Percentiles rank a stretch among this genome's conserved stretches.
These are phyloP conservation scores for Drusus annulatus DNA, from an alignment of 1,140 invertebrate species.

Conservation along the genomic window DNA sequence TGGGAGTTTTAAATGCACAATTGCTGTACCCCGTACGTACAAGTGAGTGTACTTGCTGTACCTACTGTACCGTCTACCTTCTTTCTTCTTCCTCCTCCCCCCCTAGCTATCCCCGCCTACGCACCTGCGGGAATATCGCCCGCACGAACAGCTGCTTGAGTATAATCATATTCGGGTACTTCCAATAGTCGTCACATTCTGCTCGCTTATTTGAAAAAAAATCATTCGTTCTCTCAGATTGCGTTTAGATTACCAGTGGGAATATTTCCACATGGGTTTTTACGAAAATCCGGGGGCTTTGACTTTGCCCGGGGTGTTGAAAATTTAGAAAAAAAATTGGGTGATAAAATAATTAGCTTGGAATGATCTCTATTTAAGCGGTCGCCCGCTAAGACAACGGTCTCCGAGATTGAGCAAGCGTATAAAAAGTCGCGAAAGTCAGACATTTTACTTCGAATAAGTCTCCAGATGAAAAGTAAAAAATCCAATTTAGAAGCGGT, in stretches of 20 bases:
- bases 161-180: not conserved
- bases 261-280: too few relatives aligned
- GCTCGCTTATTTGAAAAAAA: not conserved
- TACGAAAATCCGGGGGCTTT: too few relatives aligned
- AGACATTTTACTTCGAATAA: not conserved
- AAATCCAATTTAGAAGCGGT: conserved; percentile 47
- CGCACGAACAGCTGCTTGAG: conserved; percentile 17
- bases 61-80: not conserved
- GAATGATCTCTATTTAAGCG: too few relatives aligned
- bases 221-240: too few relatives aligned
- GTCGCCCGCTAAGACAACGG: too few relatives aligned
- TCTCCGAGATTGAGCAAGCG: not conserved
- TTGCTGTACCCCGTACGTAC: conserved; percentile 48
- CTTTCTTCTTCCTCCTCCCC: too few relatives aligned
- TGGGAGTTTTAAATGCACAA: conserved; percentile 58
- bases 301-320: too few relatives aligned
- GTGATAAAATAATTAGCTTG: too few relatives aligned
- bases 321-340: too few relatives aligned
- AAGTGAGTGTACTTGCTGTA: not conserved
- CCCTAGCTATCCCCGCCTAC: not conserved
- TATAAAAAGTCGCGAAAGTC: conserved; percentile 27
- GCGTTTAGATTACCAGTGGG: too few relatives aligned
- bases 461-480: conserved; percentile 17
- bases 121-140: conserved; percentile 22
- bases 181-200: not conserved